Evolutionary conservation across 2,113 vertebrate genomes (phyloP).

Genomic region (Perognathus longimembris): DNA sequence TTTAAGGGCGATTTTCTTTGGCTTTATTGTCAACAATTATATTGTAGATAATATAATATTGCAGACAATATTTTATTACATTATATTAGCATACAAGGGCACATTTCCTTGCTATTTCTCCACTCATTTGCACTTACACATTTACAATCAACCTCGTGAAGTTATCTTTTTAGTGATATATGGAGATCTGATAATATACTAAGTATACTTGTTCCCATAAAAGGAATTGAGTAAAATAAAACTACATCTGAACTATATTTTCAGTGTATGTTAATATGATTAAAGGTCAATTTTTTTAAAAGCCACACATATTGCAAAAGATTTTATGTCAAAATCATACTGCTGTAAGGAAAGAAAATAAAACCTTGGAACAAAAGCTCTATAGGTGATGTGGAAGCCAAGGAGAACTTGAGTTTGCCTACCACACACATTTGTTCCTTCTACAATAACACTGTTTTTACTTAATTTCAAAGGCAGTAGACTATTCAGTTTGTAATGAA

Average conservation of each 20-base stretch:
- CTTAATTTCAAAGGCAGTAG: neutral
- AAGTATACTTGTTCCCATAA: neutral
- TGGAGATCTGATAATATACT: neutral
- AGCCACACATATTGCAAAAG: neutral
- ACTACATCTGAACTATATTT: neutral
- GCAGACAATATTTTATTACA: too few relatives aligned
- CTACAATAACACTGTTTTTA: neutral
- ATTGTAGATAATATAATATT: too few relatives aligned
- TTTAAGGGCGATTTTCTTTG: too few relatives aligned
- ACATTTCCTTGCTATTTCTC: too few relatives aligned
- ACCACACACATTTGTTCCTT: neutral
- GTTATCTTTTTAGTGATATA: neutral
- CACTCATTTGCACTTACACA: too few relatives aligned
- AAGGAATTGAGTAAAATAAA: conserved; percentile 31
- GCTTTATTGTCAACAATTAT: too few relatives aligned
- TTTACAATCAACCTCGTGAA: too few relatives aligned
- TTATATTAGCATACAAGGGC: too few relatives aligned
- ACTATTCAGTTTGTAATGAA: neutral
- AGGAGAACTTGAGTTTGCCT: neutral
- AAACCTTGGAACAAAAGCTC: neutral
- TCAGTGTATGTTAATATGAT: neutral
- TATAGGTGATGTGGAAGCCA: neutral
- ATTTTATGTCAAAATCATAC: neutral
- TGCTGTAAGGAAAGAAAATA: neutral
- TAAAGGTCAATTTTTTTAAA: neutral